Evolutionary conservation across 2,113 vertebrate genomes (phyloP), one percentile per base, ranked within the genome.

Genomic region (Varanus salvator): DNA sequence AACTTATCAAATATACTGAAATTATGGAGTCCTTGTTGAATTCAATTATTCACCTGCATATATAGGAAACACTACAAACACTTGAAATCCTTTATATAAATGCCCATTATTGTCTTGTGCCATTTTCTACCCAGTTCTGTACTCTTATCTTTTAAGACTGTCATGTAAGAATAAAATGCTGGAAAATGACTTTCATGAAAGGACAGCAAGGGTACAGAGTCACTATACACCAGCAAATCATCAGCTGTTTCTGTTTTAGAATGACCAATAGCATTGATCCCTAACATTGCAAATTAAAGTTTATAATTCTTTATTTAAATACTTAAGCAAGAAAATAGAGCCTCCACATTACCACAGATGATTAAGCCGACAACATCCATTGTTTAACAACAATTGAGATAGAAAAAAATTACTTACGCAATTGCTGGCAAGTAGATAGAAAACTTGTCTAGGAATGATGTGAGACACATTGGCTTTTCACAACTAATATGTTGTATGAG

Each of bases 351-450:
- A 77, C 0, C 0, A 92, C 57, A 50, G 48, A 86, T 87, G 72
- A 38, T 68, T 72, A 69, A 75, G 68, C 60, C 38, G 84, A 52
- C 57, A 87, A 38, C 0, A 71, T 34, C 31, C 69, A 0, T 19
- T 4, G 6, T 54, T 15, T 91, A 60, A 19, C 27, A 72, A 25
- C 23, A 3, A 34, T 57, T n/a, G 48, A 76, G 8, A 60, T 23
- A 17, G 15, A 68, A 3, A 0, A 0, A 0, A 7, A 3, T 71
- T 68, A 98, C 98, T 99, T 96, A 99, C 99, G 98, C 99, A 29
- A 99, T 97, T 64, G 96, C 97, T 1, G 98, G 98, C 99, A 99
- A 99, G 97, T 98, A 99, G 91, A 96, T 83, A 0, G 91, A n/a
- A 25, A 99, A 99, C 93, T 98, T 99, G 48, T 87, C 87, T 84